Base-by-base conservation (phyloP, 2,113 vertebrate species). In the Lophura nycthemera region DNA sequence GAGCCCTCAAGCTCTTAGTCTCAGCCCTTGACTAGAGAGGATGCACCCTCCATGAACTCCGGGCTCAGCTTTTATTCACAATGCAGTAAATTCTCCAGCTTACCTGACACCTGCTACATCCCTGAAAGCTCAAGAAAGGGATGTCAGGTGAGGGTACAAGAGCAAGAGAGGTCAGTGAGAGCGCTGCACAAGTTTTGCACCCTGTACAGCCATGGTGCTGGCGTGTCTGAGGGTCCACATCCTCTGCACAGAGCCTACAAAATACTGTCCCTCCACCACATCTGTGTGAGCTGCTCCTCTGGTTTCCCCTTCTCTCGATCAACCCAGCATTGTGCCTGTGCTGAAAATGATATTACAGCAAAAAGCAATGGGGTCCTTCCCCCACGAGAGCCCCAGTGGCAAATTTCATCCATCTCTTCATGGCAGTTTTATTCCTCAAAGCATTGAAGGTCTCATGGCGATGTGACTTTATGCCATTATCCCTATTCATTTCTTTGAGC, bases 251-350 rank as follows among this genome's bases (percentile, higher is more conserved):
- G 8, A 63, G 27, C 34, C 14, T 34, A 8, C 18, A 8, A 43
- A 56, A 9, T 29, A 14, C 32, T 75, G 54, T 16, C 36, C 29
- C 24, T 61, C 29, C 1, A 0, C 8, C 34, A 30, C 3, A 0
- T 13, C 60, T 32, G 9, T 16, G 36, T 30, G 47, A 89, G 70
- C 54, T 69, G 59, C 22, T 81, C 25, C 57, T 30, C 32, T 14
- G 25, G 73, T 81, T 57, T 87, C 38, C 7, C 9, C 20, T 64
- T 40, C 78, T 48, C 45, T 75, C 13, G 0, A 0, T 54, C 50
- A 52, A 48, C n/a, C 16, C 32, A 57, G 6, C 22, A 8, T 11
- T 0, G 2, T 50, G 54, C 22, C 38, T 42, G 59, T 56, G 34
- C 19, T 72, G 74, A 38, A 69, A 72, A 72, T 15, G 11, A 57